Conservation (phyloP, 1,140 invertebrate genomes). For the Listronotus oregonensis region DNA sequence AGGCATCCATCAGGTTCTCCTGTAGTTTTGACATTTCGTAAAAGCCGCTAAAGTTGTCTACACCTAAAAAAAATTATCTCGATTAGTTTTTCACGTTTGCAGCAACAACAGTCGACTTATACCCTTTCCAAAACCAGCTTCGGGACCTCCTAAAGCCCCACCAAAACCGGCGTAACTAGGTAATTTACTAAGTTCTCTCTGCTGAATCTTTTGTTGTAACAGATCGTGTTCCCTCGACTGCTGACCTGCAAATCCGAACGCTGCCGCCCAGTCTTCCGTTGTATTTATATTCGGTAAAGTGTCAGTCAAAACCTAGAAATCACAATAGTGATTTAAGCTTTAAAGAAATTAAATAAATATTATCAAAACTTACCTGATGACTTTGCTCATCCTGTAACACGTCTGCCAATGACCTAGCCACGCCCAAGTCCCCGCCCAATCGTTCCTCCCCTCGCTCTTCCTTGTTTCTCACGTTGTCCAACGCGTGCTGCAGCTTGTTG, state of each 20-base stretch:
- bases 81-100: background rate
- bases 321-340: no score
- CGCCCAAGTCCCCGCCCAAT: slow-evolving; percentile 4
- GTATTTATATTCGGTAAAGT: slow-evolving; percentile 51
- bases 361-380: slow-evolving; percentile 10
- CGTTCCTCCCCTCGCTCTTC: slow-evolving; percentile 8
- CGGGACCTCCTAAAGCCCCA: slow-evolving; percentile 19
- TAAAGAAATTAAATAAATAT: no score
- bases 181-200: slow-evolving; percentile 26
- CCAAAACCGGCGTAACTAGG: slow-evolving; percentile 27
- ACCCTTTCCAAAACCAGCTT: slow-evolving; percentile 34
- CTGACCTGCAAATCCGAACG: slow-evolving; percentile 53
- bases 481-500: slow-evolving; percentile 18
- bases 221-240: slow-evolving; percentile 17
- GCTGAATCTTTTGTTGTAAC: slow-evolving; percentile 22
- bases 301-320: slow-evolving; percentile 45
- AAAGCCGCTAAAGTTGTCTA: slow-evolving; percentile 31
- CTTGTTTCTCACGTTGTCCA: slow-evolving; percentile 11
- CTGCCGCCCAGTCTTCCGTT: slow-evolving; percentile 54
- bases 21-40: slow-evolving; percentile 41
- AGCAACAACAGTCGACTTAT: slow-evolving; percentile 1
- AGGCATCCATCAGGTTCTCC: slow-evolving; percentile 38
- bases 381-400: slow-evolving; percentile 21
- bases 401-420: slow-evolving; percentile 14
- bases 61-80: slow-evolving; percentile 5